These are phyloP conservation scores for Oryzias sinensis DNA, from an alignment of 2,797 vertebrate genomes.

Conservation along the genomic window DNA sequence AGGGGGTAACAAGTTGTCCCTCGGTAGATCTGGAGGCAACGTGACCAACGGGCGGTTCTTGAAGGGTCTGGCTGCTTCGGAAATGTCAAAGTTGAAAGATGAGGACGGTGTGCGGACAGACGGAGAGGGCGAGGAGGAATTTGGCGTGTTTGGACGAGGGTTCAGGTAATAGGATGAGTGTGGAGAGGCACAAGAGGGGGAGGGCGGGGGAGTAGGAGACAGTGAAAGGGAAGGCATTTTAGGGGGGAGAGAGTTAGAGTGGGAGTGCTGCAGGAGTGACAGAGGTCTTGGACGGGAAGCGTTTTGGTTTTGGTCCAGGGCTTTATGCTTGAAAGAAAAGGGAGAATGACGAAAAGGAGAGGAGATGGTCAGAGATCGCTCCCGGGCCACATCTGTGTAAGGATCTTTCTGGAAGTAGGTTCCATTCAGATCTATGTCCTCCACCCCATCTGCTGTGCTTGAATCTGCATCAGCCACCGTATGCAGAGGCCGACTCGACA, in stretches of 20 bases:
- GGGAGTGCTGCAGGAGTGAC: constrained; percentile 79
- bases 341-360: constrained; percentile 80
- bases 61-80: constrained; percentile 62
- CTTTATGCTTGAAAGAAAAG: constrained; percentile 76
- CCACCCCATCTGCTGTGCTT: constrained; percentile 51
- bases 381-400: constrained; percentile 71
- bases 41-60: constrained; percentile 62
- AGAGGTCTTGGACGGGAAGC: constrained; percentile 74
- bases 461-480: constrained; percentile 55
- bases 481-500: constrained; percentile 67
- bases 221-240: constrained; percentile 78
- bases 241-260: constrained; percentile 80
- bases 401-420: constrained; percentile 72
- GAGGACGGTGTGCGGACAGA: constrained; percentile 67
- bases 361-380: constrained; percentile 80
- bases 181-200: constrained; percentile 76
- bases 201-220: constrained; percentile 78
- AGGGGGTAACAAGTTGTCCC: constrained; percentile 83
- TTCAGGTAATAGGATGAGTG: constrained; percentile 75
- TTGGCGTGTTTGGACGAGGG: constrained; percentile 76
- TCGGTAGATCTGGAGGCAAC: constrained; percentile 60
- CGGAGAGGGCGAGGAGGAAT: constrained; percentile 67
- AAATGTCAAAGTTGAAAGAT: constrained; percentile 79
- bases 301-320: constrained; percentile 80
- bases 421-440: constrained; percentile 75